phyloP scores from a whole-genome alignment of 2,113 vertebrate genomes.

The Clarias macrocephalus region DNA sequence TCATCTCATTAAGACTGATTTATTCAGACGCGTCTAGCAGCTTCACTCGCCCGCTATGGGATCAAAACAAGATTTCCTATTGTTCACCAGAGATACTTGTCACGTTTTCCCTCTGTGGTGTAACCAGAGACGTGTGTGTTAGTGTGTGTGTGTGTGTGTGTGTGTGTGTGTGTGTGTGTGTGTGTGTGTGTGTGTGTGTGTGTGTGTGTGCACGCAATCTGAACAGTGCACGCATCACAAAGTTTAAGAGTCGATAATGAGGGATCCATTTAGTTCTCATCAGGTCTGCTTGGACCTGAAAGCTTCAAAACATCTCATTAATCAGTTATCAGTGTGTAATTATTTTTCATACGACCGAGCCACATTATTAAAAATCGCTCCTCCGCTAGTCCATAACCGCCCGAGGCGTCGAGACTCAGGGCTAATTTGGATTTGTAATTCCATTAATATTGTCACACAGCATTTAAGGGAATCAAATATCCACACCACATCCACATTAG shows the following conservation, averaged over 20 bases:
- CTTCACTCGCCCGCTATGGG: background rate
- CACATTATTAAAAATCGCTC: slow-evolving; percentile 44
- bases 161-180: background rate
- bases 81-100: background rate
- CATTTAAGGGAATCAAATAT: slow-evolving; percentile 49
- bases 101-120: background rate
- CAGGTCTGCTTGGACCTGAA: slow-evolving; percentile 32
- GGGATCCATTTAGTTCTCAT: slow-evolving; percentile 37
- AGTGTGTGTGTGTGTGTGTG: background rate
- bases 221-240: background rate
- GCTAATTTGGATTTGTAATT: slow-evolving; percentile 56
- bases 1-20: background rate
- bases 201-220: background rate
- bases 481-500: slow-evolving; percentile 37
- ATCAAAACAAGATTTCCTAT: slow-evolving; percentile 16
- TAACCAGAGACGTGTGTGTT: background rate
- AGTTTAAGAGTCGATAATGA: slow-evolving; percentile 27
- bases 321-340: slow-evolving; percentile 49
- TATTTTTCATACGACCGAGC: slow-evolving; percentile 41
- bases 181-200: background rate
- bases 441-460: slow-evolving; percentile 45
- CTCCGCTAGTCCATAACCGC: slow-evolving; percentile 37
- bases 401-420: slow-evolving; percentile 32
- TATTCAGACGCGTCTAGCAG: background rate
- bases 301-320: slow-evolving; percentile 44